Conservation (phyloP, 2,888 invertebrate species). For the Apamea crenata region DNA sequence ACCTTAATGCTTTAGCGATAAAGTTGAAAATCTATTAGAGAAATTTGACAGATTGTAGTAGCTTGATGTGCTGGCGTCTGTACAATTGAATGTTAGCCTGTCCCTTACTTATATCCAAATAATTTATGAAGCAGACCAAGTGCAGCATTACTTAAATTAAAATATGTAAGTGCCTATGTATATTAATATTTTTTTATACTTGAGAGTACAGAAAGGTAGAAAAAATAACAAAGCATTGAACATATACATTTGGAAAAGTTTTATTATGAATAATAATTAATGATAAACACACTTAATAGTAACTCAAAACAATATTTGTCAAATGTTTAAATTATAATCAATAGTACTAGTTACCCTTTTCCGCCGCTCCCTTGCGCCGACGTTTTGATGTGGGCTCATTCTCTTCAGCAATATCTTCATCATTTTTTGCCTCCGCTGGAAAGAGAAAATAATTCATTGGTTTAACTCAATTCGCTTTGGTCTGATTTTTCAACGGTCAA, state of each 20-base stretch:
- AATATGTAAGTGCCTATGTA: conserved; percentile 7
- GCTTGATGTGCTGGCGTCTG: too few relatives aligned
- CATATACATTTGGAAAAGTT: conserved; percentile 83
- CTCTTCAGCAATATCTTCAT: conserved; percentile 75
- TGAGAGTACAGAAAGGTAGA: conserved; percentile 63
- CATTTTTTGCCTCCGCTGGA: conserved; percentile 78
- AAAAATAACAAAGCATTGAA: conserved; percentile 82
- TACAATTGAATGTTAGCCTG: conserved; percentile 40
- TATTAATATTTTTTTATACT: conserved; percentile 15
- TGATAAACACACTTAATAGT: conserved; percentile 81
- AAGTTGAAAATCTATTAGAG: too few relatives aligned
- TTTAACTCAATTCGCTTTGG: background rate
- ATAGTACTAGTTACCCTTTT: conserved; percentile 87
- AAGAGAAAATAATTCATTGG: conserved; percentile 22
- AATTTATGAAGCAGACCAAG: conserved; percentile 51
- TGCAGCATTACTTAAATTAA: conserved; percentile 24
- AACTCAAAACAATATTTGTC: conserved; percentile 81
- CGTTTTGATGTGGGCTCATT: conserved; percentile 83
- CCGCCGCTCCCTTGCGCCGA: conserved; percentile 83
- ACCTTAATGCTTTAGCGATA: too few relatives aligned
- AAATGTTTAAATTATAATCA: conserved; percentile 74
- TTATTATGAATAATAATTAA: conserved; percentile 84
- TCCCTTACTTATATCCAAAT: conserved; percentile 25
- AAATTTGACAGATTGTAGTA: too few relatives aligned
- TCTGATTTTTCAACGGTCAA: background rate